Base-by-base conservation (phyloP, 2,797 vertebrate genomes). In the Arctocebus calabarensis region DNA sequence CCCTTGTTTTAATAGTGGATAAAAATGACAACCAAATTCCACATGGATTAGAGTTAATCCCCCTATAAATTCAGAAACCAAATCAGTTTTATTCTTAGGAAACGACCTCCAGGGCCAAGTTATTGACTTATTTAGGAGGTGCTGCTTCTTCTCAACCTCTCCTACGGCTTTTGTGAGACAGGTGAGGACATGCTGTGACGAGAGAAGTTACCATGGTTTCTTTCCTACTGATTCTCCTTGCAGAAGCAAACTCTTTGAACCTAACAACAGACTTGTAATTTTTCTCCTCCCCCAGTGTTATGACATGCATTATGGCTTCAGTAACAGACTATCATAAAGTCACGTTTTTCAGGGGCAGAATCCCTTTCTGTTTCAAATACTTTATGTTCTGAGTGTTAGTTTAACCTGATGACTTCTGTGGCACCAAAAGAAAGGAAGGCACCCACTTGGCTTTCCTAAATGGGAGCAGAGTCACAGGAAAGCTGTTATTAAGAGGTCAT, bases 41-140 rank as follows among this genome's bases (percentile, higher is more conserved):
- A 3, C 2, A 0, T 34, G 66, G 0, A 19, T 34, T 32, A 19
- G 40, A 22, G 32, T 7, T 3, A 16, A 32, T 43, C 78, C 43
- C 29, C 20, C 14, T 3, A 0, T 57, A 23, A 11, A 29, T 61
- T 45, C 29, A 14, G 45, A 45, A 27, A 4, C 20, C 11, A 10
- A 0, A 0, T 14, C n/a, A 3, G 7, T 12, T 34, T 52, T 4
- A 0, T 14, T 9, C 55, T 57, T 52, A 37, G 52, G 13, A 73
- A 43, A 16, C 22, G 3, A 0, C 12, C 55, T 37, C 74, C 5
- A 23, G 83, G 52, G 43, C 34, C 75, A 7, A 0, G 6, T 14
- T 52, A 5, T 52, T 37, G 57, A 12, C 55, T 40, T 11, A 4
- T 17, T 2, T 1, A 40, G 70, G 59, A n/a, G 52, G 34, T 1